A percentile compares a stretch with the other conserved stretches of the same genome.
Evolutionary conservation across 2,888 invertebrate genomes (phyloP).

Genomic region (Sphaerophoria rueppellii): DNA sequence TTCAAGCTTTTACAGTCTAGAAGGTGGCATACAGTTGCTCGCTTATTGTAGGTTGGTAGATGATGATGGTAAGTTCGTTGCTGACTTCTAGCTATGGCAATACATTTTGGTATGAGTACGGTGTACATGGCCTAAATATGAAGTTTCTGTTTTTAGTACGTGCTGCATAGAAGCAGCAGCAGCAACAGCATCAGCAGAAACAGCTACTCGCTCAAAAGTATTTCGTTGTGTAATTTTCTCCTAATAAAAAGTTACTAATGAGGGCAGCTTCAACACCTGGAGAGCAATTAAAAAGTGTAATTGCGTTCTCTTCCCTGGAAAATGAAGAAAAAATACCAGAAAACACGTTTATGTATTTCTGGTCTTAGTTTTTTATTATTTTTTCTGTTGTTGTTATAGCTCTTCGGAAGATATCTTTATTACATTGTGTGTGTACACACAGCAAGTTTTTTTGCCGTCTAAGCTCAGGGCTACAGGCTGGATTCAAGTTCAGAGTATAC

Average conservation of each 20-base stretch:
- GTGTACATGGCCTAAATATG: conserved; percentile 27
- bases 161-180: conserved; percentile 15
- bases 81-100: neutral
- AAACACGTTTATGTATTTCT: conserved; percentile 58
- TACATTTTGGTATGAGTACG: neutral
- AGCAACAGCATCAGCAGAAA: too few relatives aligned
- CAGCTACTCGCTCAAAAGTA: conserved; percentile 58
- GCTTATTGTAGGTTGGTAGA: too few relatives aligned
- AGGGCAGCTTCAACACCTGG: conserved; percentile 69
- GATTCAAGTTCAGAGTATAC: neutral
- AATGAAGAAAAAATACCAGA: conserved; percentile 45
- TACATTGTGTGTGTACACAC: conserved; percentile 17
- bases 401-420: conserved; percentile 8
- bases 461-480: conserved; percentile 18
- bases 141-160: conserved; percentile 35
- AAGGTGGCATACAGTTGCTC: neutral
- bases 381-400: neutral
- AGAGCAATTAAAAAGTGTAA: conserved; percentile 71
- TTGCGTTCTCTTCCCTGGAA: conserved; percentile 57
- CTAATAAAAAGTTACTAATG: conserved; percentile 70
- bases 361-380: conserved; percentile 49
- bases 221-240: conserved; percentile 70
- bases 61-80: neutral
- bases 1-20: conserved; percentile 45
- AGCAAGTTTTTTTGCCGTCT: conserved; percentile 3